Conservation (phyloP, 1,140 invertebrate genomes). For the Drosophila nigromelanica region DNA sequence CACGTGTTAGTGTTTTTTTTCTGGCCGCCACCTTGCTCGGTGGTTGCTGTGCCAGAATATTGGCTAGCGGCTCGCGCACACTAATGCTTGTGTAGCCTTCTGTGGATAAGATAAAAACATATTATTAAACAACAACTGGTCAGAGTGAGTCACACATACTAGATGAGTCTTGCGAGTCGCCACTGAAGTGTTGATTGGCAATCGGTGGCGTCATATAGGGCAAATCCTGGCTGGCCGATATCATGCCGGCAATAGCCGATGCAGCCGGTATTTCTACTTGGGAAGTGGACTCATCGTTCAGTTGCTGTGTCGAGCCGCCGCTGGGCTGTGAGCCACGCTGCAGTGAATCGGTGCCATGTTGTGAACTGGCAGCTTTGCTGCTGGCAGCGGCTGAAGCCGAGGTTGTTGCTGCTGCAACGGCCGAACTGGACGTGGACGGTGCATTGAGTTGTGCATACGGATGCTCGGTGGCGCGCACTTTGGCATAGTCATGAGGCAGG, state of each 20-base stretch:
- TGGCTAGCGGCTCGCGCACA: constrained; percentile 92
- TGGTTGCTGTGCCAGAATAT: constrained; percentile 87
- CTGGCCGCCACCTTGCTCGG: constrained; percentile 73
- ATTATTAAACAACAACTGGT: background rate
- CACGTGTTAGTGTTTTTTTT: constrained; percentile 84
- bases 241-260: constrained; percentile 91
- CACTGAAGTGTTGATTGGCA: constrained; percentile 88
- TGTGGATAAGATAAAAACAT: constrained; percentile 77
- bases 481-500: constrained; percentile 85
- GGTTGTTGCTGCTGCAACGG: constrained; percentile 41
- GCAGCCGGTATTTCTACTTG: constrained; percentile 89
- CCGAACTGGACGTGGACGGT: constrained; percentile 65
- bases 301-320: constrained; percentile 49
- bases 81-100: constrained; percentile 96
- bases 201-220: constrained; percentile 95
- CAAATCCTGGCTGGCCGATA: constrained; percentile 93
- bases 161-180: constrained; percentile 93
- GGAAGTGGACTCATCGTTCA: constrained; percentile 47
- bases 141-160: constrained; percentile 85
- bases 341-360: constrained; percentile 49
- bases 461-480: constrained; percentile 86
- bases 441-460: constrained; percentile 88
- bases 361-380: constrained; percentile 20
- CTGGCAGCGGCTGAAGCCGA: constrained; percentile 14
- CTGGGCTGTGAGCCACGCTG: constrained; percentile 62